Base-by-base conservation (phyloP, 2,888 invertebrate genomes). In the Pantelozetes paolii region DNA sequence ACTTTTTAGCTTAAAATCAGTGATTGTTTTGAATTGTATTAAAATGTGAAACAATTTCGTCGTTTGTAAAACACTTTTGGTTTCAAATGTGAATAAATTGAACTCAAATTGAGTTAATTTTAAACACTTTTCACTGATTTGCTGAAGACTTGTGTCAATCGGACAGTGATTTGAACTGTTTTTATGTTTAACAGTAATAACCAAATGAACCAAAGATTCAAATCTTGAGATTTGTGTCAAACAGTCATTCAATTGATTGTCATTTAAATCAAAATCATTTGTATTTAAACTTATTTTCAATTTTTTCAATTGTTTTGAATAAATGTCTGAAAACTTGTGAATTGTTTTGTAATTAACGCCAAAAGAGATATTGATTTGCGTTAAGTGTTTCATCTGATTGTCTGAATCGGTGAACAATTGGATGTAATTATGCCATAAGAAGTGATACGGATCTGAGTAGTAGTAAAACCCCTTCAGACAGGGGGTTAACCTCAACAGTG, bases 81-180 rank as follows among this genome's bases (percentile, higher is more conserved):
- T 59, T 1, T 26, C 28, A 9, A 1, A 2, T 26, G 59, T 59
- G 59, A 30, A 59, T 15, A 59, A 28, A 28, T 2, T 59, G 5
- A 59, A 15, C 59, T 59, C 59, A 30, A 59, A 59, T 59, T 28
- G 28, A 28, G 15, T 59, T 28, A 59, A 59, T 59, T 59, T 59
- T 20, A 2, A 1, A 9, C 26, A 59, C 5, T 2, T 20, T 15
- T 30, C 9, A 3, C 9, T 13, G 1, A 59, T 59, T 3, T 28
- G 30, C 28, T 59, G 18, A 20, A 59, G 5, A 6, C 59, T 30
- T 1, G 28, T 9, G 15, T 59, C 59, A 59, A 59, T 59, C 6
- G n/a, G 23, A 59, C 15, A 30, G 2, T 59, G 28, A n/a, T 59
- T 59, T 59, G 5, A 15, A 20, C 23, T 23, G 6, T 59, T 59